Evolutionary conservation across 2,113 vertebrate genomes (phyloP), one percentile per base, ranked within the genome.

Genomic region (Nicator chloris): DNA sequence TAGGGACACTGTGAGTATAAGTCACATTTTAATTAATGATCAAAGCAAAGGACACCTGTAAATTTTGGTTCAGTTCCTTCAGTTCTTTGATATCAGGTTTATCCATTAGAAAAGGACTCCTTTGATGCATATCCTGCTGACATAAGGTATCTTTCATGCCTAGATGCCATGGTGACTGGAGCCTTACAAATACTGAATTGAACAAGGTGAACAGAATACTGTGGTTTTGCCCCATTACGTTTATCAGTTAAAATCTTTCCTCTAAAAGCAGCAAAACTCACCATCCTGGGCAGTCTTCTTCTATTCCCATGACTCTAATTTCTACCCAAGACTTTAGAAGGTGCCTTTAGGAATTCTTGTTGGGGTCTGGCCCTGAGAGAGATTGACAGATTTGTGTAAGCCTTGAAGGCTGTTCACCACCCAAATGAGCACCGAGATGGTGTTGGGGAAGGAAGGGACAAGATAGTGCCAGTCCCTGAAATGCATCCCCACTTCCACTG

Each of bases 1-100:
- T 88, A 92, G 96, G 97, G 98, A 98, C 97, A 98, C 96, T 78
- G 85, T 77, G 96, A 96, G 95, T 91, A 79, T 93, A 97, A 98
- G 97, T 97, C 97, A 93, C 95, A 96, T 97, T 97, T 97, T 98
- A 97, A 97, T 97, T 97, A 97, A 93, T 97, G 97, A 98, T 98
- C 97, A 98, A 98, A 98, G 97, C 80, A 78, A 95, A 96, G 88
- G 97, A 97, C 96, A 97, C 96, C 97, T 98, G 97, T 97, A 97
- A 95, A 88, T 94, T 96, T 97, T 97, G 96, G 96, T 92, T 93
- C 89, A 54, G 92, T 94, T 95, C 96, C 97, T 96, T 96, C 95
- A 90, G 95, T 95, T 95, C 96, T 97, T 89, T 91, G 96, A 97
- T 97, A 97, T 96, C 94, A 97, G 92, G 82, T 96, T 96, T 95